Evolutionary conservation across 1,140 invertebrate genomes (phyloP).

Genomic region (Druon quercuslanigerum): DNA sequence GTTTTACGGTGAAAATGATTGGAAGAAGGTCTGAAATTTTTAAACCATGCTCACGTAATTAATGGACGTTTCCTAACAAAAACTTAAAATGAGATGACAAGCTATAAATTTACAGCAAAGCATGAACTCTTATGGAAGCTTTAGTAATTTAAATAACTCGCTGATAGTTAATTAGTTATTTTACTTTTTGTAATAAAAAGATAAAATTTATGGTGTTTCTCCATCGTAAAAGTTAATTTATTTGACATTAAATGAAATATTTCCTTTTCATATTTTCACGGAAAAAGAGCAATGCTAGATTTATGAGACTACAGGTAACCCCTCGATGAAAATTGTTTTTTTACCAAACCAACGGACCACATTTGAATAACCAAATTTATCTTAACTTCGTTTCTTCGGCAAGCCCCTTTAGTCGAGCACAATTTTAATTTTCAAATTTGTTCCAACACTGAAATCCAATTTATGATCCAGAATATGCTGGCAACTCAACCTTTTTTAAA

Average conservation of each 20-base stretch:
- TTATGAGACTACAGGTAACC: not conserved
- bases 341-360: not conserved
- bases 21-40: no score
- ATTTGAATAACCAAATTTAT: constrained; percentile 22
- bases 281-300: not conserved
- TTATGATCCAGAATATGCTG: not conserved
- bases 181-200: not conserved
- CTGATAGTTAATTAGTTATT: no score
- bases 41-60: no score
- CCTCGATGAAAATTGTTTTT: constrained; percentile 8
- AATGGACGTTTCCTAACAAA: no score
- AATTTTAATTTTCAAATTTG: constrained; percentile 27
- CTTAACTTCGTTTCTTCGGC: constrained; percentile 13
- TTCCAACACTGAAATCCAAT: not conserved
- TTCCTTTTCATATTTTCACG: not conserved
- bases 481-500: not conserved
- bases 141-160: no score
- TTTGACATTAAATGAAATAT: not conserved
- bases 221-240: not conserved
- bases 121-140: no score
- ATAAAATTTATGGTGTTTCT: not conserved
- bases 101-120: no score
- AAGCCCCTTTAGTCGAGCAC: not conserved
- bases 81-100: no score
- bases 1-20: no score